These are phyloP conservation scores for Mallotus villosus DNA, from an alignment of 2,797 vertebrate species.

Conservation along the genomic window DNA sequence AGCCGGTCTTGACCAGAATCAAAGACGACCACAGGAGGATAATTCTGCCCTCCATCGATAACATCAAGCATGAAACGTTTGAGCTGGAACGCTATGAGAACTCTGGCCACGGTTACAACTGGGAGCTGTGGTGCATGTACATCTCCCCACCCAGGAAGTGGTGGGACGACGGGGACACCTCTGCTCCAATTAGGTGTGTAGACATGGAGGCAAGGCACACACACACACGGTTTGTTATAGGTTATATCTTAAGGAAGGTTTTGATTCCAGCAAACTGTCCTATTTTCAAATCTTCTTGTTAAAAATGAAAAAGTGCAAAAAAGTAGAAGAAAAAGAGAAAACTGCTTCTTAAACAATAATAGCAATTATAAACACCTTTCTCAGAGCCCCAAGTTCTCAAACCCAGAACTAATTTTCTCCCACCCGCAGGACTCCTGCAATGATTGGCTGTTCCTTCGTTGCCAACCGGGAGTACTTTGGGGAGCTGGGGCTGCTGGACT, in stretches of 20 bases:
- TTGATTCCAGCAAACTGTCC: neutral
- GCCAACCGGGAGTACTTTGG: constrained; percentile 91
- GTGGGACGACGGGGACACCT: constrained; percentile 93
- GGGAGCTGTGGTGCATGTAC: constrained; percentile 99
- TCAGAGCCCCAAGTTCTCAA: too few species aligned
- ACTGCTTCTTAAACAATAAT: neutral
- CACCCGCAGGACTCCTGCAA: constrained; percentile 86
- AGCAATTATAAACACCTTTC: neutral
- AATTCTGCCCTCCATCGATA: constrained; percentile 95
- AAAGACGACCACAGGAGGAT: constrained; percentile 91
- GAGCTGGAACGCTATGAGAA: constrained; percentile 95
- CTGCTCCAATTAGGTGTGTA: constrained; percentile 89
- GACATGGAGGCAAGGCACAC: neutral
- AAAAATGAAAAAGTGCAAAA: neutral
- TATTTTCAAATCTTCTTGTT: neutral
- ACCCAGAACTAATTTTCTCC: constrained; percentile 7
- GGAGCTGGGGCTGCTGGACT: constrained; percentile 91
- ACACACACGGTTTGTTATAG: neutral
- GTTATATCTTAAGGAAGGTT: neutral
- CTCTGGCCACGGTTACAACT: constrained; percentile 94
- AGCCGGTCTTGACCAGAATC: constrained; percentile 91
- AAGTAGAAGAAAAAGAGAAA: neutral
- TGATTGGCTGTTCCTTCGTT: constrained; percentile 98
- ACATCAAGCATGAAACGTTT: constrained; percentile 95
- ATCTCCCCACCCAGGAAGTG: constrained; percentile 95